A percentile compares a stretch with the other conserved stretches of the same genome.
Conservation (phyloP, 92 coral and sea anemone species). For the Phenganax stokvisi region DNA sequence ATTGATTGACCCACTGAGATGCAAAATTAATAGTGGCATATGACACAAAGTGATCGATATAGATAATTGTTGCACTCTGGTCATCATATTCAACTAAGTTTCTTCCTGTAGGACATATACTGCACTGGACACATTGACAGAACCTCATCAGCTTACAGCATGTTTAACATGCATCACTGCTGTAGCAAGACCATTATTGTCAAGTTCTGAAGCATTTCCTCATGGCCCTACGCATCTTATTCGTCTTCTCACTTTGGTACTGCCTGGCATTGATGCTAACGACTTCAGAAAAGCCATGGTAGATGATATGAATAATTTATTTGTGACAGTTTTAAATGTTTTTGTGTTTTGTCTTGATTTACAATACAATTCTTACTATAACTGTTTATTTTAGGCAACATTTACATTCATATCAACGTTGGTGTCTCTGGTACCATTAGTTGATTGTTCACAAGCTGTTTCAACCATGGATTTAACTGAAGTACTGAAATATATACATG, state of each 20-base stretch:
- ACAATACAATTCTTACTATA: neutral
- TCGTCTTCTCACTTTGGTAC: conserved; percentile 75
- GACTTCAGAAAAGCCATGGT: conserved; percentile 97
- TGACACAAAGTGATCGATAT: neutral
- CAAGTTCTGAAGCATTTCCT: conserved; percentile 70
- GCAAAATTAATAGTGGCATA: neutral
- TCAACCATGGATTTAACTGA: conserved; percentile 84
- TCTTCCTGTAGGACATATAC: conserved; percentile 60
- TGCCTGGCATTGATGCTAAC: conserved; percentile 98
- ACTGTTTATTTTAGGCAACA: conserved; percentile 61
- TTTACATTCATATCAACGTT: conserved; percentile 93
- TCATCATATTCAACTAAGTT: too few species aligned
- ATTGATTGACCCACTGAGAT: neutral
- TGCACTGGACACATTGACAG: conserved; percentile 85
- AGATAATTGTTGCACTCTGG: neutral
- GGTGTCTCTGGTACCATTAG: conserved; percentile 82
- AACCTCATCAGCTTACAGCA: conserved; percentile 96
- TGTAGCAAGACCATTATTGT: conserved; percentile 86
- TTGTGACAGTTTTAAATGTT: too few species aligned
- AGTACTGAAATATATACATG: conserved; percentile 26
- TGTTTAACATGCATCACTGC: conserved; percentile 86
- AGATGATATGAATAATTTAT: conserved; percentile 11
- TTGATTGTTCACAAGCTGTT: conserved; percentile 86
- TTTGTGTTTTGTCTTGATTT: neutral
- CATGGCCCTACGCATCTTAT: conserved; percentile 85